Base-by-base conservation (phyloP, 2,888 invertebrate species). In the Caenorhabditis sulstoni region DNA sequence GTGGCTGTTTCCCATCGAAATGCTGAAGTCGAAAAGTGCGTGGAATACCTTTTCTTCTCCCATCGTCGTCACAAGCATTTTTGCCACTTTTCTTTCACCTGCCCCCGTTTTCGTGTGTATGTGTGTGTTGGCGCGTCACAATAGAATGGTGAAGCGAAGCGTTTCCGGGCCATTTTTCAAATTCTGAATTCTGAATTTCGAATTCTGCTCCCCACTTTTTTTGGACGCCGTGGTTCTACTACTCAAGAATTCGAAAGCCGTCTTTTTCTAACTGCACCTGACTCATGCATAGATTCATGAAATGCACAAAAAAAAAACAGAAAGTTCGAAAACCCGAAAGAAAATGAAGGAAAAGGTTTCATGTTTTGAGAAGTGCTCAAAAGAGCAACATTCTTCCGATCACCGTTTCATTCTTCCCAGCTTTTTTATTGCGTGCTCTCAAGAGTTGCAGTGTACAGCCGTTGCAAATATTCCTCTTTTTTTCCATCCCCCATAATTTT, bases 41-140 rank as follows among this genome's bases (percentile, higher is more conserved):
- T 64, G 71, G 71, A 71, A 71, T 71, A 71, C 71, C 71, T 71
- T 20, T 70, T 62, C 53, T 53, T 47, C 20, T 44, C 62, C 52
- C 47, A 41, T 52, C 37, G 45, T 44, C 55, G 55, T 73, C 64
- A 58, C 52, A 57, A 58, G 39, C 57, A 58, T 64, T 58, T 23
- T 29, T 29, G 44, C 58, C 44, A 41, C 29, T 22, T 57, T 57
- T 16, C 29, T 22, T 57, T 57, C 23, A 45, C 58, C 58, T 58
- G 58, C 58, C 1, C 64, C 50, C 57, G 58, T 64, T 64, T 73
- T 57, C 64, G 41, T 41, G 57, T 37, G 52, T 61, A 14, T 41
- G 52, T 65, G 59, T 41, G 62, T 64, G 62, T 55, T 61, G 49
- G 55, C 62, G 49, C 62, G 59, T 71, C 62, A 71, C 71, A 71